These are phyloP conservation scores for Cetonia aurata DNA, from an alignment of 2,888 invertebrate species.

Conservation along the genomic window DNA sequence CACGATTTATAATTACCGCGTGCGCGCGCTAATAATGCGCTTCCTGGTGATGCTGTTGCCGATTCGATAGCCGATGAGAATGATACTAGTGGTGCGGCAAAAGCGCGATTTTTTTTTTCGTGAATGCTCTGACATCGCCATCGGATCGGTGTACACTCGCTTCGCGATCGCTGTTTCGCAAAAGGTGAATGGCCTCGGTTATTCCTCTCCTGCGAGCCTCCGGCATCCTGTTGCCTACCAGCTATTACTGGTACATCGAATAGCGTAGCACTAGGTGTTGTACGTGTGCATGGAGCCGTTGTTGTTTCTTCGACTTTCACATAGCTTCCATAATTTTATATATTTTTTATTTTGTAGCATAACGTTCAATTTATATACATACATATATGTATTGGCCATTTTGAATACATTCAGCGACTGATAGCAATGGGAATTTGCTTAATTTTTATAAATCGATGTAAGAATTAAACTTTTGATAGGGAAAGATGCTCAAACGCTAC, in stretches of 20 bases:
- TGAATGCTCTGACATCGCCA: conserved; percentile 59
- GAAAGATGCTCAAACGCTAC: no score
- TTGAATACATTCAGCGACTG: no score
- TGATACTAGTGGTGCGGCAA: conserved; percentile 29
- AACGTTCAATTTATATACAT: no score
- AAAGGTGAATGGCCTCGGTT: conserved; percentile 65
- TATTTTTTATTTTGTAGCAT: no score
- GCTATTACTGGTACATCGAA: conserved; percentile 54
- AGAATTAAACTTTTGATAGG: no score
- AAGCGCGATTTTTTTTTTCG: conserved; percentile 60
- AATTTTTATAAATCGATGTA: no score
- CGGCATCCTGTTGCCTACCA: conserved; percentile 54
- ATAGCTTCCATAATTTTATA: no score
- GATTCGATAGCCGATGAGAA: conserved; percentile 57
- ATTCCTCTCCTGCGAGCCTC: conserved; percentile 61
- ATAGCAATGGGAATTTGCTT: no score
- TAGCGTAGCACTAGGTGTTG: conserved; percentile 45
- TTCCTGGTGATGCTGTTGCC: conserved; percentile 61
- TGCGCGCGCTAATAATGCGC: conserved; percentile 60
- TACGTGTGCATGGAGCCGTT: background rate
- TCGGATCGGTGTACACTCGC: conserved; percentile 49
- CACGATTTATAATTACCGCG: conserved; percentile 62
- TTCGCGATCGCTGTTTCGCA: conserved; percentile 32
- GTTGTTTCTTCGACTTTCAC: conserved; percentile 2
- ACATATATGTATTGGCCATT: no score